phyloP scores from a whole-genome alignment of 2,797 vertebrate species.

The Gallinago stenura region DNA sequence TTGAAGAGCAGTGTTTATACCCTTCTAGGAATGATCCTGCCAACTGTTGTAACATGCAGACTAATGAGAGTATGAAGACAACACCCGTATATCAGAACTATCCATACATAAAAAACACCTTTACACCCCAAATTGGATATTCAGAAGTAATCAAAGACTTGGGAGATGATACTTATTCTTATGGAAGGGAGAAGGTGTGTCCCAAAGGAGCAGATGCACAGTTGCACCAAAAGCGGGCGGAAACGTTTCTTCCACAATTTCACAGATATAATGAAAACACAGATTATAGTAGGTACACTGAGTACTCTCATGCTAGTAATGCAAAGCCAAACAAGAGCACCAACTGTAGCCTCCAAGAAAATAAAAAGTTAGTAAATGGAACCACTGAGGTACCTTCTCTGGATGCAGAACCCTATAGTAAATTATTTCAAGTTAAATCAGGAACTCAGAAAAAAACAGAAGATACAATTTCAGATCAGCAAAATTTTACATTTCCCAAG shows the following conservation, averaged over 20 bases:
- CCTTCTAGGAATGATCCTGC: conserved; percentile 77
- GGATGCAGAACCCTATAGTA: conserved; percentile 78
- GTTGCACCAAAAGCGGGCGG: conserved; percentile 75
- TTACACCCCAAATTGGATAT: conserved; percentile 74
- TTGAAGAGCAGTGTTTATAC: conserved; percentile 82
- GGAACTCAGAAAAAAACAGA: conserved; percentile 80
- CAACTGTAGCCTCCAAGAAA: conserved; percentile 79
- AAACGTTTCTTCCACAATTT: conserved; percentile 73
- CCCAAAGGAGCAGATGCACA: conserved; percentile 75
- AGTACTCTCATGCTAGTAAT: conserved; percentile 77
- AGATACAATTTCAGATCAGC: conserved; percentile 80
- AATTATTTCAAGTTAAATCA: conserved; percentile 82
- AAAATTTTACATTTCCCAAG: conserved; percentile 79
- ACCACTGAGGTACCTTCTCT: conserved; percentile 78
- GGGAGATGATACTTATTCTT: conserved; percentile 70
- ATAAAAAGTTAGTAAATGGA: conserved; percentile 81
- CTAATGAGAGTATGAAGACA: conserved; percentile 77
- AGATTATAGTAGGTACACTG: conserved; percentile 76
- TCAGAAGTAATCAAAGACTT: conserved; percentile 76
- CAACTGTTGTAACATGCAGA: conserved; percentile 65
- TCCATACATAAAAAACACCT: conserved; percentile 74
- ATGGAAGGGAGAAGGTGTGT: conserved; percentile 77
- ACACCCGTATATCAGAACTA: conserved; percentile 78
- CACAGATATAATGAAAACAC: conserved; percentile 72
- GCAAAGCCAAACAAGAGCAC: conserved; percentile 77